phyloP scores from a whole-genome alignment of 2,113 vertebrate species.

The Delphinapterus leucas region DNA sequence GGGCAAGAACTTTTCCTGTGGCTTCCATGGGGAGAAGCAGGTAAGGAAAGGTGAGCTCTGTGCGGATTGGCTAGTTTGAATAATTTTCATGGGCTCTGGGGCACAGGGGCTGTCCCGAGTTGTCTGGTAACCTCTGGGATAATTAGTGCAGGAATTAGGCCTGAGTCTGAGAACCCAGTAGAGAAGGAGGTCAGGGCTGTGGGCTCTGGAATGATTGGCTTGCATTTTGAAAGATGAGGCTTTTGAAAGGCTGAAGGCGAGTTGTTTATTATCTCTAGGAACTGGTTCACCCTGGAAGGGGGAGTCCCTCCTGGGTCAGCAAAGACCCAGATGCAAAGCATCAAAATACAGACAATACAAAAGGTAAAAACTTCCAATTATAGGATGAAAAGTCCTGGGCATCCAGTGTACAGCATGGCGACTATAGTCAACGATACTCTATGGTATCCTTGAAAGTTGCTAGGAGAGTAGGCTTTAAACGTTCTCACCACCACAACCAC shows the following conservation, averaged over 20 bases:
- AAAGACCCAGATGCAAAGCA: neutral
- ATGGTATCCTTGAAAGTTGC: neutral
- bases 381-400: neutral
- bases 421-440: neutral
- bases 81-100: neutral
- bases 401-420: neutral
- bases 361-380: neutral
- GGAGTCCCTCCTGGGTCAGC: neutral
- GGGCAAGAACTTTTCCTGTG: neutral
- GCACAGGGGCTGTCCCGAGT: neutral
- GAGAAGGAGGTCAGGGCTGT: neutral
- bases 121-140: neutral
- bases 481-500: neutral
- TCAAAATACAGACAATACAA: neutral
- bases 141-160: neutral
- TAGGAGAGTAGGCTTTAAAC: neutral
- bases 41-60: neutral
- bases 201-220: neutral
- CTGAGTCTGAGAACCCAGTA: neutral
- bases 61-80: neutral
- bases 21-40: rapidly evolving
- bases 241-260: neutral
- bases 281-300: neutral
- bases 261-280: neutral
- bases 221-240: neutral